Conservation (phyloP, 2,888 invertebrate genomes). For the Muschampia plurimacula region DNA sequence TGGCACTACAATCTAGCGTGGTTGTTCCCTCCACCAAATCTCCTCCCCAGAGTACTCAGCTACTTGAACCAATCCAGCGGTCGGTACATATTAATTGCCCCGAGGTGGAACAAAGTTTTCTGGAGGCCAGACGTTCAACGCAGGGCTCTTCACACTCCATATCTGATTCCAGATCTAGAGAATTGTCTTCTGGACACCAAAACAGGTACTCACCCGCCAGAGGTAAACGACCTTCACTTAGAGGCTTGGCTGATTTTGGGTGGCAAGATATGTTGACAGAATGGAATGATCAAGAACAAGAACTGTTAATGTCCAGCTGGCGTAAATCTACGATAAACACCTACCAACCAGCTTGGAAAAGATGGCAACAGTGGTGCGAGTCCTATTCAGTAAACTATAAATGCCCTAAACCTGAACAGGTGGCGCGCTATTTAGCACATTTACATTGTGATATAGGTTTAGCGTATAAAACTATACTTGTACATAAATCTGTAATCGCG, state of each 20-base stretch:
- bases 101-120: slow-evolving; percentile 49
- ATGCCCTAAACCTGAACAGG: slow-evolving; percentile 23
- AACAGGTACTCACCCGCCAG: slow-evolving; percentile 42
- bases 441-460: slow-evolving; percentile 38
- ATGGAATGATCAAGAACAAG: slow-evolving; percentile 44
- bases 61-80: slow-evolving; percentile 46
- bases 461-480: slow-evolving; percentile 36
- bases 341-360: slow-evolving; percentile 41
- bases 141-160: slow-evolving; percentile 33
- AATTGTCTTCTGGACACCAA: slow-evolving; percentile 37
- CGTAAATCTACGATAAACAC: slow-evolving; percentile 39
- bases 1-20: slow-evolving; percentile 29
- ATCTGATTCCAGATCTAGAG: slow-evolving; percentile 28
- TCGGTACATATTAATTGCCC: slow-evolving; percentile 49
- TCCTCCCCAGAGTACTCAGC: slow-evolving; percentile 25
- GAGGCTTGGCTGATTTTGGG: slow-evolving; percentile 51
- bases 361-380: slow-evolving; percentile 36
- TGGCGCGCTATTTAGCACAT: slow-evolving; percentile 42
- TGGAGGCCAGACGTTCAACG: slow-evolving; percentile 46
- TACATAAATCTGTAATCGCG: slow-evolving; percentile 41
- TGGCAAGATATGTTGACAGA: slow-evolving; percentile 43
- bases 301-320: slow-evolving; percentile 36
- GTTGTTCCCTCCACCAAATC: slow-evolving; percentile 24
- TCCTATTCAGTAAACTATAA: slow-evolving; percentile 29
- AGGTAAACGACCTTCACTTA: slow-evolving; percentile 45